phyloP scores from a whole-genome alignment of 2,888 invertebrate species.

The Andrena flavipes region DNA sequence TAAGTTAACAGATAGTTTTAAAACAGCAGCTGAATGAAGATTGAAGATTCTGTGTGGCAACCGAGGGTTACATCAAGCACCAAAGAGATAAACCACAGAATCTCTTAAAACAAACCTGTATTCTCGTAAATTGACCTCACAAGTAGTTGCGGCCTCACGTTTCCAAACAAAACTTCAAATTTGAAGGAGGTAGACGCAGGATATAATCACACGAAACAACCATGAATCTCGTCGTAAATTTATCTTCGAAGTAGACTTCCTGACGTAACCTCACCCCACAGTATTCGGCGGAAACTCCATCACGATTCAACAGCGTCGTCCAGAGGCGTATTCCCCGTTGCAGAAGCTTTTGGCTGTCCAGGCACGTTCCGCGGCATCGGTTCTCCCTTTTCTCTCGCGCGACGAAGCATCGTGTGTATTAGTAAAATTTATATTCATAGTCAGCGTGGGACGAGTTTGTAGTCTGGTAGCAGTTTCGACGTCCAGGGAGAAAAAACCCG shows the following conservation, averaged over 20 bases:
- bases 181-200: background rate
- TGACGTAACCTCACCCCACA: background rate
- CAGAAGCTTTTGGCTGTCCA: conserved; percentile 13
- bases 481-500: background rate
- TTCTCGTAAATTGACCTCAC: too few relatives aligned
- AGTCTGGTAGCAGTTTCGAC: background rate
- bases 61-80: too few relatives aligned
- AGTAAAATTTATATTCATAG: conserved; percentile 39
- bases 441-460: background rate
- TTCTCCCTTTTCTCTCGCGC: background rate
- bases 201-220: background rate
- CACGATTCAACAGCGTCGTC: conserved; percentile 1
- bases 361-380: conserved; percentile 25
- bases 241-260: background rate
- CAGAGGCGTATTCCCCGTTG: background rate
- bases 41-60: too few relatives aligned
- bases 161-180: background rate
- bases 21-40: too few relatives aligned
- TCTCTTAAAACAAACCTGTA: too few relatives aligned
- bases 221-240: background rate
- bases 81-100: too few relatives aligned
- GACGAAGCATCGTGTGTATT: conserved; percentile 15
- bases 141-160: too few relatives aligned
- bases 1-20: too few relatives aligned
- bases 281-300: background rate